A percentile compares a stretch with the other conserved stretches of the same genome.
These are phyloP conservation scores for Halictus rubicundus DNA, from an alignment of 1,140 invertebrate species.

Conservation along the genomic window DNA sequence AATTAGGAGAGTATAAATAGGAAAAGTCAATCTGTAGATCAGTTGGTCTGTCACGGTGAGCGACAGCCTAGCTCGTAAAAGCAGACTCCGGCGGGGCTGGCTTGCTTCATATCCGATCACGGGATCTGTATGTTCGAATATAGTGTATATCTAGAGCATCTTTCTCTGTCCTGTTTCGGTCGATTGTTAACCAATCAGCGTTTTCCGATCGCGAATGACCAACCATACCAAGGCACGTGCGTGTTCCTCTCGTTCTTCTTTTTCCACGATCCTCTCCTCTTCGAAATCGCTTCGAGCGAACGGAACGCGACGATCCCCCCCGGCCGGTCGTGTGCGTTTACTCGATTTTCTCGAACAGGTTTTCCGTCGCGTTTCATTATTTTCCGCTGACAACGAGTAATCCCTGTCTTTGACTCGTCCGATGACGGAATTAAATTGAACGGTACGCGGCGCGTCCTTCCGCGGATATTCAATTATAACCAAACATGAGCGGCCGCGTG, in stretches of 20 bases:
- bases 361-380: background rate
- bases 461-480: constrained; percentile 30
- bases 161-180: background rate
- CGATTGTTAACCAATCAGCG: background rate
- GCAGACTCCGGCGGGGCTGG: background rate
- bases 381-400: background rate
- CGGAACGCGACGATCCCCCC: too few relatives aligned
- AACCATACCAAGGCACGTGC: too few relatives aligned
- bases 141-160: background rate
- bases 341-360: too few relatives aligned
- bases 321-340: too few relatives aligned
- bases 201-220: too few relatives aligned
- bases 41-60: constrained; percentile 1
- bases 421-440: too few relatives aligned
- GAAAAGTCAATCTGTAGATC: constrained; percentile 13
- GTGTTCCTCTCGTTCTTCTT: too few relatives aligned
- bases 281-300: too few relatives aligned
- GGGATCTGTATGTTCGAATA: background rate
- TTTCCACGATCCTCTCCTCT: too few relatives aligned
- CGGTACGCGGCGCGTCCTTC: background rate
- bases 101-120: background rate
- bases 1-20: constrained; percentile 7
- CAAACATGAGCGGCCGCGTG: background rate
- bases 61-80: constrained; percentile 2
- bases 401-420: too few relatives aligned